These are phyloP conservation scores for Myiozetetes cayanensis DNA, from an alignment of 2,113 vertebrate species.

Conservation along the genomic window DNA sequence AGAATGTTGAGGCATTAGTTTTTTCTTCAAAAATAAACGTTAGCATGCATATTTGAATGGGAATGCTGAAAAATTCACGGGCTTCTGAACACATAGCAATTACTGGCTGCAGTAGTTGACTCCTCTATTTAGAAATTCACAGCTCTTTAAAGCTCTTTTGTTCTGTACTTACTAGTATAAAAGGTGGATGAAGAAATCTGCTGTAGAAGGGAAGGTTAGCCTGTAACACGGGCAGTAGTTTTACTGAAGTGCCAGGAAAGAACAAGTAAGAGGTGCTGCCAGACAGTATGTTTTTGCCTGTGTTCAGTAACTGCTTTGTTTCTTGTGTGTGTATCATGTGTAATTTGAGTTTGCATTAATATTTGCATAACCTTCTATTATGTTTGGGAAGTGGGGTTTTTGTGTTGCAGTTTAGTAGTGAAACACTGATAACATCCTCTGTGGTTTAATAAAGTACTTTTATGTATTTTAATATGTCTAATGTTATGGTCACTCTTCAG, in stretches of 20 bases:
- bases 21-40: not conserved
- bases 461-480: not conserved
- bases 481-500: not conserved
- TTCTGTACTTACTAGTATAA: not conserved
- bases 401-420: not conserved
- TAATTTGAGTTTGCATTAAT: not conserved
- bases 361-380: not conserved
- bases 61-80: not conserved
- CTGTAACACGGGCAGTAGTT: not conserved
- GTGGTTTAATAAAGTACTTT: not conserved
- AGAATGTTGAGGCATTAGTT: not conserved
- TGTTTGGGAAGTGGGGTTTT: not conserved
- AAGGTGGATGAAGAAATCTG: not conserved
- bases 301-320: fast-evolving
- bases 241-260: not conserved
- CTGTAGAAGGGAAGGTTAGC: not conserved
- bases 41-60: not conserved
- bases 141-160: not conserved
- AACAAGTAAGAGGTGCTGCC: not conserved
- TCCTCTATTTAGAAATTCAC: not conserved
- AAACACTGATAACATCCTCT: not conserved
- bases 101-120: not conserved
- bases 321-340: fast-evolving
- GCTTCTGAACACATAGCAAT: not conserved
- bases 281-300: not conserved